Base-by-base conservation (phyloP, 2,113 vertebrate species). In the Salminus brasiliensis region DNA sequence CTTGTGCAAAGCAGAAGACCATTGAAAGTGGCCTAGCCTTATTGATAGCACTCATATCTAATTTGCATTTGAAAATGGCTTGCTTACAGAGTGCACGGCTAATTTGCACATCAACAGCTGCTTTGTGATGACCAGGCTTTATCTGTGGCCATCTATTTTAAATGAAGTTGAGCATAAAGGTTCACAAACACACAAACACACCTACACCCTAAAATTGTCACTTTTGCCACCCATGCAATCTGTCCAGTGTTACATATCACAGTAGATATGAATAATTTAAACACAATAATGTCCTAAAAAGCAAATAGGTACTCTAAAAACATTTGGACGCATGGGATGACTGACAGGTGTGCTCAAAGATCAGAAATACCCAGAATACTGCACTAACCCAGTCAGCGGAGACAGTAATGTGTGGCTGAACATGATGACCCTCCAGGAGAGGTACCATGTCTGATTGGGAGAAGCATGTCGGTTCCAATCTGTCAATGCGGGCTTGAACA, bases 61-160 rank as follows among this genome's bases (percentile, higher is more conserved):
- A 30, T 81, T 83, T 81, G 74, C 83, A 81, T 78, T 76, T 84
- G 39, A 74, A 72, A 69, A 74, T 71, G 75, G 36, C n/a, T 57
- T 41, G 15, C 43, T 75, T 53, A 57, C 69, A 23, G 41, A 41
- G 60, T 21, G 0, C 27, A 36, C 29, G 30, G 18, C 68, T 86
- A 6, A 86, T 86, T 81, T 85, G 55, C 53, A 85, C 53, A 83
- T 84, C 74, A 84, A 73, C 41, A 74, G 45, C 65, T 49, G 59
- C 34, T 52, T 3, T 29, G 55, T 62, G 30, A 55, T 72, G 45
- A 67, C 12, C 34, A 34, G 65, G 76, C 67, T 72, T 70, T 84
- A 43, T 74, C 27, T 55, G 62, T 72, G 71, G 47, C 76, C 60
- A 71, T 70, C 65, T 71, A 18, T 72, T 73, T 52, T 74, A 30